Percentiles rank a stretch among this genome's conserved stretches.
Conservation (phyloP, 1,140 invertebrate species). For the Asbolus verrucosus region DNA sequence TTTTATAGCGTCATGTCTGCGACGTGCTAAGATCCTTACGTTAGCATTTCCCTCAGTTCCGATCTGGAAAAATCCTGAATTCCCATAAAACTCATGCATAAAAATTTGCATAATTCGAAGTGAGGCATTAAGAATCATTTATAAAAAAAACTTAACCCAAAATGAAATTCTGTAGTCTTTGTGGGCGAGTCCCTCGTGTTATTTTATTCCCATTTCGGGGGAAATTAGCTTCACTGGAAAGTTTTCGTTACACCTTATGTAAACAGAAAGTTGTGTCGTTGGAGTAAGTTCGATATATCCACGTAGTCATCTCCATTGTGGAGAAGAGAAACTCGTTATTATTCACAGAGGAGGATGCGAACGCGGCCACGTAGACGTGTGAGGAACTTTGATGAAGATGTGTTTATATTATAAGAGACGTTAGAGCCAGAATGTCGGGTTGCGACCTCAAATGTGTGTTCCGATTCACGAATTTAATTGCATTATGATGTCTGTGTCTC, state of each 20-base stretch:
- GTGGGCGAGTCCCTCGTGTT: conserved; percentile 2
- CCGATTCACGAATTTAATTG: conserved; percentile 25
- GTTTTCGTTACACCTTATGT: conserved; percentile 39
- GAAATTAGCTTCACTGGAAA: conserved; percentile 27
- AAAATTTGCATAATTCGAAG: conserved; percentile 21
- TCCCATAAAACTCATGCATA: neutral
- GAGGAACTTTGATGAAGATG: conserved; percentile 47
- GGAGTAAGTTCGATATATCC: conserved; percentile 32
- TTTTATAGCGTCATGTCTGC: no score
- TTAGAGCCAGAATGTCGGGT: neutral
- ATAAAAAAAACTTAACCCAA: neutral
- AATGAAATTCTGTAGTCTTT: conserved; percentile 4
- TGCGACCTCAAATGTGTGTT: conserved; percentile 31
- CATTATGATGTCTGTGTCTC: no score
- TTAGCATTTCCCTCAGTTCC: neutral
- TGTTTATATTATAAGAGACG: conserved; percentile 7
- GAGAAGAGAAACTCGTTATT: conserved; percentile 45
- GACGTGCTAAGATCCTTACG: no score
- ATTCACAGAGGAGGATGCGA: conserved; percentile 46
- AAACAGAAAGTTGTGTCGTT: conserved; percentile 23
- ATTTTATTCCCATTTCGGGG: conserved; percentile 31
- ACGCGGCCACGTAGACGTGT: conserved; percentile 46
- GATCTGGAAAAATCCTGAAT: neutral
- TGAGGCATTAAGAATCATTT: neutral
- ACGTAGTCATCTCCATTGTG: neutral